Percentiles rank a stretch among this genome's conserved stretches.
Evolutionary conservation across 2,888 invertebrate genomes (phyloP).

Genomic region (Margaritifera margaritifera): DNA sequence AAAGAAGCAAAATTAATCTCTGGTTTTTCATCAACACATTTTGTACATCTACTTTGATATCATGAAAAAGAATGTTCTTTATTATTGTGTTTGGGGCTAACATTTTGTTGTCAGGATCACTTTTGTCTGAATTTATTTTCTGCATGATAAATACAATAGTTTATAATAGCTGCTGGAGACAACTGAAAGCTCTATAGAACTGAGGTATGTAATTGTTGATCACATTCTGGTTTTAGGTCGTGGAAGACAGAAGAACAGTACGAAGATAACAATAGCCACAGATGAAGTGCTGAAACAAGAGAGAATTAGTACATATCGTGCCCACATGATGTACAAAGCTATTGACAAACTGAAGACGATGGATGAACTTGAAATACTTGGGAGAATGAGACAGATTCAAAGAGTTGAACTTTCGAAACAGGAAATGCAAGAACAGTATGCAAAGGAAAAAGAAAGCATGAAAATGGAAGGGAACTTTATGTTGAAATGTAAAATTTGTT

Average conservation of each 20-base stretch:
- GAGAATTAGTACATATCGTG: constrained; percentile 7
- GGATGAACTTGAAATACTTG: neutral
- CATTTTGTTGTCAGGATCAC: no score
- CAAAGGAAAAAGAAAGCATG: neutral
- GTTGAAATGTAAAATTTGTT: constrained; percentile 7
- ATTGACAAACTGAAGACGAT: neutral
- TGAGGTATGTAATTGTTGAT: neutral
- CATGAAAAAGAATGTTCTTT: no score
- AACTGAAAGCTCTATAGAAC: neutral
- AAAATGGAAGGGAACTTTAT: neutral
- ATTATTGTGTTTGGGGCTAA: no score
- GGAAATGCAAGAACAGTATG: neutral
- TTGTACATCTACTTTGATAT: no score
- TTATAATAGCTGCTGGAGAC: neutral
- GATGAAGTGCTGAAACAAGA: constrained; percentile 2
- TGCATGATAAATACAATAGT: no score
- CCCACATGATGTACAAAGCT: constrained; percentile 14
- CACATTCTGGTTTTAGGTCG: constrained; percentile 4
- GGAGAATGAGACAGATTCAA: constrained; percentile 5
- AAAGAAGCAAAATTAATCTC: no score
- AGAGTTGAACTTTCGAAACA: constrained; percentile 1
- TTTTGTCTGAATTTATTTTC: no score
- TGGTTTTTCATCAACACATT: no score
- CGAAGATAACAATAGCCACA: constrained; percentile 1
- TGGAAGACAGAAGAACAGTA: constrained; percentile 6